These are phyloP conservation scores for Brevimyrus niger DNA, from an alignment of 2,113 vertebrate genomes.

Conservation along the genomic window DNA sequence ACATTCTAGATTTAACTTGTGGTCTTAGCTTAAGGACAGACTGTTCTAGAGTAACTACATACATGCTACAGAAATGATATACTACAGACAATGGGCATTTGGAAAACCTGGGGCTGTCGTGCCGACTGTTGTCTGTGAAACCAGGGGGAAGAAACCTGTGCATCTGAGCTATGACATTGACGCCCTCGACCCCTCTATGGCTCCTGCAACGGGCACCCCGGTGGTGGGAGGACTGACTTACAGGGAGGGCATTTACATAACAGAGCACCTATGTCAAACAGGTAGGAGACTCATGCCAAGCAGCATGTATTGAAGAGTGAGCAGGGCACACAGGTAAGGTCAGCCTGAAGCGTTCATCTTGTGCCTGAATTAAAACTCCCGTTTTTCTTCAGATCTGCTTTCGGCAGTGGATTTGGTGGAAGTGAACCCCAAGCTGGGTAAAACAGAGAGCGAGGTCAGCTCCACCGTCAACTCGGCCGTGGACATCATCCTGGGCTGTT, in stretches of 20 bases:
- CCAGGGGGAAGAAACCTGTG: constrained; percentile 58
- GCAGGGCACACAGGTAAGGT: not conserved
- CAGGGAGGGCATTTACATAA: constrained; percentile 62
- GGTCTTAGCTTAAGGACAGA: not conserved
- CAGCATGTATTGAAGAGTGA: not conserved
- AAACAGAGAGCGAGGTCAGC: constrained; percentile 33
- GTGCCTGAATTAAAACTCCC: not conserved
- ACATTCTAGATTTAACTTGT: not conserved
- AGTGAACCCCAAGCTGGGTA: constrained; percentile 54
- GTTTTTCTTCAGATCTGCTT: constrained; percentile 48
- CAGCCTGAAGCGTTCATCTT: not conserved
- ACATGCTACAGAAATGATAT: not conserved
- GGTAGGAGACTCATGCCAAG: constrained; percentile 37
- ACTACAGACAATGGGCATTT: not conserved
- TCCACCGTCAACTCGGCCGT: constrained; percentile 50
- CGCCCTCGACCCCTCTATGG: constrained; percentile 59
- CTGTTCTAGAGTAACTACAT: not conserved
- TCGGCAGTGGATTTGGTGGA: constrained; percentile 65
- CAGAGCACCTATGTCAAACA: constrained; percentile 56
- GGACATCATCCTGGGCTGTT: constrained; percentile 53
- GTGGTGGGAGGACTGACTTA: constrained; percentile 61
- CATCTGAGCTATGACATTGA: constrained; percentile 69
- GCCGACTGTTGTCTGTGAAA: not conserved
- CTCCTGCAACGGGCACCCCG: constrained; percentile 65
- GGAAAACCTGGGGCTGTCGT: not conserved